These are phyloP conservation scores for Myotis daubentonii DNA, from an alignment of 2,797 vertebrate species.

Conservation along the genomic window DNA sequence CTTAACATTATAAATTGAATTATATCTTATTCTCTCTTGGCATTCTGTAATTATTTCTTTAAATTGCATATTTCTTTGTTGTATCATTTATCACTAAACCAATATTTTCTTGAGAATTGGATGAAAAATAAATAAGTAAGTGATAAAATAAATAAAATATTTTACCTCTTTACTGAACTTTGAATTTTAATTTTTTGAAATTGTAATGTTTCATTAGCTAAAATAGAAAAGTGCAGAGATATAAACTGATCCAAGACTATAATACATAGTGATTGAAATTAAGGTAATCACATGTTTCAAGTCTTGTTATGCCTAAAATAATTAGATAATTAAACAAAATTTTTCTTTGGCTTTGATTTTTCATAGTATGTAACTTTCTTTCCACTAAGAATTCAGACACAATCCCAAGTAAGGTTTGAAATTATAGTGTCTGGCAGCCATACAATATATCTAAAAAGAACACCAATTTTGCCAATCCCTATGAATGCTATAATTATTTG, in stretches of 20 bases:
- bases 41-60: conserved; percentile 28
- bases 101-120: conserved; percentile 39
- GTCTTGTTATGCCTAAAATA: not conserved
- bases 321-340: conserved; percentile 16
- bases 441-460: not conserved
- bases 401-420: not conserved
- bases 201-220: not conserved
- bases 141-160: conserved; percentile 1
- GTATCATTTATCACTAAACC: not conserved
- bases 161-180: not conserved
- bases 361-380: not conserved
- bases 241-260: not conserved
- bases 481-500: not conserved
- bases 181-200: conserved; percentile 34
- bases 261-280: not conserved
- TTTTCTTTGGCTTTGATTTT: conserved; percentile 19
- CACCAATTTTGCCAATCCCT: not conserved
- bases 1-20: conserved; percentile 32
- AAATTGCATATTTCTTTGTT: conserved; percentile 39
- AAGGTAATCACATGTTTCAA: not conserved
- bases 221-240: not conserved
- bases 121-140: conserved; percentile 8
- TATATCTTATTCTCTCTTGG: not conserved
- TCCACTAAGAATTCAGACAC: not conserved
- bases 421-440: not conserved